Evolutionary conservation across 2,888 invertebrate genomes (phyloP).

Genomic region (Sinohyriopsis cumingii): DNA sequence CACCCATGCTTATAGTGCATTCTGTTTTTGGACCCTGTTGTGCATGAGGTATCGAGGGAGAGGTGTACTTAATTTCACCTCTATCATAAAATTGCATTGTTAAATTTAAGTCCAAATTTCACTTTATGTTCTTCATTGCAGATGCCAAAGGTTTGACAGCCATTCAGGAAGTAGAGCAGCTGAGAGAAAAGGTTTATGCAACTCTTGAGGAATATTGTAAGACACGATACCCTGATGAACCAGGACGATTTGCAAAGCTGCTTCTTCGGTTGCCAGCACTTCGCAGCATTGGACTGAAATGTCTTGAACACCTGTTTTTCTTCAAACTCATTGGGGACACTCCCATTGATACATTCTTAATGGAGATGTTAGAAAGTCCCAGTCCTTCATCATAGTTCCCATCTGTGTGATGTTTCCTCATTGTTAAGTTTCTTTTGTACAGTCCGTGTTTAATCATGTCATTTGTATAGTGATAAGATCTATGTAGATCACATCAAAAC

Average conservation of each 20-base stretch:
- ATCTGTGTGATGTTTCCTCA: too few species aligned
- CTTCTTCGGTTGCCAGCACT: constrained; percentile 75
- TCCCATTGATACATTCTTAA: constrained; percentile 84
- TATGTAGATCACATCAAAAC: too few species aligned
- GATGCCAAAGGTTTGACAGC: constrained; percentile 92
- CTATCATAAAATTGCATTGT: too few species aligned
- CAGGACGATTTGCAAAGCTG: constrained; percentile 95
- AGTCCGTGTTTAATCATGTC: too few species aligned
- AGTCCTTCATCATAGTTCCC: constrained; percentile 38
- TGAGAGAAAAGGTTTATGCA: constrained; percentile 95
- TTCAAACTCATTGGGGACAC: constrained; percentile 91
- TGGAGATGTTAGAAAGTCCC: constrained; percentile 69
- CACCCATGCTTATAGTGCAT: too few species aligned
- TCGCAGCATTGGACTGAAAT: constrained; percentile 80
- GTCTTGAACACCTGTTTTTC: constrained; percentile 95
- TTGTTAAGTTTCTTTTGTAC: too few species aligned
- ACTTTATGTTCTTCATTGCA: constrained; percentile 59
- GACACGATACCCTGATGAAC: constrained; percentile 89
- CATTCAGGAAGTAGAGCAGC: constrained; percentile 73
- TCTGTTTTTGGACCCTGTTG: too few species aligned
- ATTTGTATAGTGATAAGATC: too few species aligned
- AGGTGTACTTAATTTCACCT: too few species aligned
- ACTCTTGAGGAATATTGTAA: constrained; percentile 96
- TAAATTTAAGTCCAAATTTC: not conserved
- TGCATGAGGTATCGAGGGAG: too few species aligned